Evolutionary conservation across 2,888 invertebrate species (phyloP), one percentile per base, ranked within the genome.

Genomic region (Cremastinae sp.): DNA sequence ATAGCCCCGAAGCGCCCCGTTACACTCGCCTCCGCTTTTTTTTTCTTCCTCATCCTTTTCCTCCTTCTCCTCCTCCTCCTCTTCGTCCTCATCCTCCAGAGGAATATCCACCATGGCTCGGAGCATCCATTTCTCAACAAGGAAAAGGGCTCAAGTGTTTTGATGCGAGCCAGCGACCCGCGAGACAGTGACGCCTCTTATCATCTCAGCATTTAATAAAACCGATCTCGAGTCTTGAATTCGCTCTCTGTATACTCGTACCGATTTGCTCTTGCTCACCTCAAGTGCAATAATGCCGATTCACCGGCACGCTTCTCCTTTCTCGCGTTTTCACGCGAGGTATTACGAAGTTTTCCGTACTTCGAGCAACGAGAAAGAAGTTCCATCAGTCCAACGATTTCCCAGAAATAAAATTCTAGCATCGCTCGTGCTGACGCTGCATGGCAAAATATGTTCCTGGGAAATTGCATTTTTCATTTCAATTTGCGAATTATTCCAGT

Each of bases 1-100:
- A 86, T 86, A 85, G 82, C 83, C 81, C 73, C 69, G 69, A 58
- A 55, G 65, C 79, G 79, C 77, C 80, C 82, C 81, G 79, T 83
- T 84, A 83, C 80, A 81, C 81, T 84, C 81, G 78, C 78, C 41
- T 51, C 28, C 79, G 80, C 41, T 18, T 43, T 53, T 12, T 59
- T n/a, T 49, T 20, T 55, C 58, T 39, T 51, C 59, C 9, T 59
- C 51, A 2, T 8, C 53, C 10, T 49, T 5, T 47, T 12, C 22
- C 28, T 22, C 18, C 2, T 51, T 39, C 49, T 47, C n/a, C 28
- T 39, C 22, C 28, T 7, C 62, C 49, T 62, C 49, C 9, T 47
- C 45, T 68, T 68, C 55, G 37, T 64, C 58, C 45, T 59, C 65
- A 5, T 65, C 28, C 37, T 53, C 49, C 22, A 43, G 8, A 12